phyloP scores from a whole-genome alignment of 1,140 invertebrate genomes.

The Philotrypesis tridentata region DNA sequence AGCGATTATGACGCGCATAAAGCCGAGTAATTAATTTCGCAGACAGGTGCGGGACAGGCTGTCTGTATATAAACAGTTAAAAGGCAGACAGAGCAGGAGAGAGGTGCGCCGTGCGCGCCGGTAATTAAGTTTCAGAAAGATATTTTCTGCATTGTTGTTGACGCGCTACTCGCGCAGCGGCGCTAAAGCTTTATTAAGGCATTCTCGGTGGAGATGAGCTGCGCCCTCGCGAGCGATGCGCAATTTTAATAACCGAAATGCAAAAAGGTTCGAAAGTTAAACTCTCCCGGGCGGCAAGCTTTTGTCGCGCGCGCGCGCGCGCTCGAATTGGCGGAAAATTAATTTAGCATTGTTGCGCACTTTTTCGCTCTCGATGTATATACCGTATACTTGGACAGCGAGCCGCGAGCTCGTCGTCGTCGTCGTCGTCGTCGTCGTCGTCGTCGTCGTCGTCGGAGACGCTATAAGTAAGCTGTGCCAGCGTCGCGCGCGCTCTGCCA shows the following conservation, averaged over 20 bases:
- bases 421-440: no score
- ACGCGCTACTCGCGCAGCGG: not conserved
- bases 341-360: slow-evolving; percentile 23
- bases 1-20: slow-evolving; percentile 40
- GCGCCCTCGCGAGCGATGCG: not conserved
- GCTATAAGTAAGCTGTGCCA: not conserved
- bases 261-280: slow-evolving; percentile 30
- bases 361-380: not conserved
- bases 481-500: not conserved
- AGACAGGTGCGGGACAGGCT: slow-evolving; percentile 8
- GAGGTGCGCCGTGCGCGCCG: not conserved
- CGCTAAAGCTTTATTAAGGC: slow-evolving; percentile 31
- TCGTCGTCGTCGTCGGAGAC: no score
- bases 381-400: no score
- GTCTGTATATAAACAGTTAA: not conserved
- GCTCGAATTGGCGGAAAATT: slow-evolving; percentile 31
- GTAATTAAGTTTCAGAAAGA: slow-evolving; percentile 45
- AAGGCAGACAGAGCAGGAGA: no score
- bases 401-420: no score
- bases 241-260: slow-evolving; percentile 42
- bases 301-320: not conserved
- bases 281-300: not conserved
- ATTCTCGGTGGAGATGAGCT: slow-evolving; percentile 15
- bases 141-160: slow-evolving; percentile 38
- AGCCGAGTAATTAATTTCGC: slow-evolving; percentile 45